Evolutionary conservation across 2,888 invertebrate species (phyloP).

Genomic region (Cheilosia impressa): DNA sequence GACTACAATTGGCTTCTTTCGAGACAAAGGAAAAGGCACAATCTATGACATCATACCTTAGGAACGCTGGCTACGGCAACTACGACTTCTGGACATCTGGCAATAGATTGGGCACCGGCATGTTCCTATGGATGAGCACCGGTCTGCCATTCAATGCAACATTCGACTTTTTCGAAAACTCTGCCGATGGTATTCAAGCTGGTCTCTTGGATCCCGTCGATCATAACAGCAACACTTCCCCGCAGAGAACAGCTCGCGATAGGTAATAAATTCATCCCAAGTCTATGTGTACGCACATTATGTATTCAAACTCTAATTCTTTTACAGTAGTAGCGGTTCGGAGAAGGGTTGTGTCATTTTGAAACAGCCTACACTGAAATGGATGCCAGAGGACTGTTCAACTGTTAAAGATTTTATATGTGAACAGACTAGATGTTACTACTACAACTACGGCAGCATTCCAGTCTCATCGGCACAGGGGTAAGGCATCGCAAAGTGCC

Average conservation of each 20-base stretch:
- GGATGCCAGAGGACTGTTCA: constrained; percentile 93
- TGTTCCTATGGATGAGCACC: constrained; percentile 95
- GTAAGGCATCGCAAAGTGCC: constrained; percentile 86
- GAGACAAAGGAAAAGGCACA: constrained; percentile 94
- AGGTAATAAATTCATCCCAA: constrained; percentile 78
- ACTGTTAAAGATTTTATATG: constrained; percentile 94
- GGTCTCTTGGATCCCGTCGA: constrained; percentile 85
- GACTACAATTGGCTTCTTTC: constrained; percentile 92
- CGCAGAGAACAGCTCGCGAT: constrained; percentile 91
- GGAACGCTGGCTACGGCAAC: constrained; percentile 92
- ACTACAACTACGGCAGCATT: constrained; percentile 95
- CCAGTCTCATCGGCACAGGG: constrained; percentile 95
- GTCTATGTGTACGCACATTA: not conserved
- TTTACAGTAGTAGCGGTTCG: constrained; percentile 86
- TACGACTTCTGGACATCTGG: constrained; percentile 96
- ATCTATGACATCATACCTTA: constrained; percentile 92
- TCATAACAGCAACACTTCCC: constrained; percentile 90
- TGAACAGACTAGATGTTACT: constrained; percentile 95
- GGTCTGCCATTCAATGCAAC: constrained; percentile 94
- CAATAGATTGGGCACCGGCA: constrained; percentile 93
- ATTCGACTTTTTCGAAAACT: constrained; percentile 91
- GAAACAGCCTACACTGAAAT: constrained; percentile 90
- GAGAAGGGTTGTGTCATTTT: constrained; percentile 91
- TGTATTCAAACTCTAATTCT: constrained; percentile 68
- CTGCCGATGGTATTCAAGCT: constrained; percentile 84